Percentiles rank a stretch among this genome's conserved stretches.
Conservation (phyloP, 1,140 invertebrate species). For the Aphidius ervi region DNA sequence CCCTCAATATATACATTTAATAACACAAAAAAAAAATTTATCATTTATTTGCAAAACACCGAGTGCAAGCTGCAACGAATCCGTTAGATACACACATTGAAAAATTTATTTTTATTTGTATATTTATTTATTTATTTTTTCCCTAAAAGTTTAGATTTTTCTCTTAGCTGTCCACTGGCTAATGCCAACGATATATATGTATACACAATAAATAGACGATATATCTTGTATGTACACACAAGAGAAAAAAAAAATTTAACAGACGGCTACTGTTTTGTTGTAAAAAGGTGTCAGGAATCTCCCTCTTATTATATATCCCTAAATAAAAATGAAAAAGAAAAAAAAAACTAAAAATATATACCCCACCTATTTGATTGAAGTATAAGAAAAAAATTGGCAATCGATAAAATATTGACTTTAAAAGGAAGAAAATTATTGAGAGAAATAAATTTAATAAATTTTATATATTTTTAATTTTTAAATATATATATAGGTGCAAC, state of each 20-base stretch:
- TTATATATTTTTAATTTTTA: too few relatives aligned
- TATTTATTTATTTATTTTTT: slow-evolving; percentile 33
- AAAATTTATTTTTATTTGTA: slow-evolving; percentile 39
- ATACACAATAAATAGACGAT: neutral
- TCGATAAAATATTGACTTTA: too few relatives aligned
- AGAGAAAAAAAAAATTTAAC: slow-evolving; percentile 2
- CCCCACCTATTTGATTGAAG: too few relatives aligned
- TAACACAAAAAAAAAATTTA: slow-evolving; percentile 30
- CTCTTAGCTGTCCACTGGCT: neutral
- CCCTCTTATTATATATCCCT: neutral
- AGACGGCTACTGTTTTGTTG: neutral
- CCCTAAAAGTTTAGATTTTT: slow-evolving; percentile 7
- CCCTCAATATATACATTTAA: neutral
- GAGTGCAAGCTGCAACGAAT: slow-evolving; percentile 50
- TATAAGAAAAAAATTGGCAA: too few relatives aligned
- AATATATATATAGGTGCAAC: too few relatives aligned
- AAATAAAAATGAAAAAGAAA: neutral
- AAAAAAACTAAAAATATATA: too few relatives aligned
- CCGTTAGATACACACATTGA: slow-evolving; percentile 39
- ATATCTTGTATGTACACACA: slow-evolving; percentile 1
- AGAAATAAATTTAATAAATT: too few relatives aligned
- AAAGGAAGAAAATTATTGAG: too few relatives aligned
- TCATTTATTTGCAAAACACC: slow-evolving; percentile 51
- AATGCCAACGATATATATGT: neutral
- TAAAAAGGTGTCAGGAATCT: neutral